Evolutionary conservation across 30 jellyfish, hydroid and myxozoan species (phyloP).

Genomic region (Aurelia coerulea): DNA sequence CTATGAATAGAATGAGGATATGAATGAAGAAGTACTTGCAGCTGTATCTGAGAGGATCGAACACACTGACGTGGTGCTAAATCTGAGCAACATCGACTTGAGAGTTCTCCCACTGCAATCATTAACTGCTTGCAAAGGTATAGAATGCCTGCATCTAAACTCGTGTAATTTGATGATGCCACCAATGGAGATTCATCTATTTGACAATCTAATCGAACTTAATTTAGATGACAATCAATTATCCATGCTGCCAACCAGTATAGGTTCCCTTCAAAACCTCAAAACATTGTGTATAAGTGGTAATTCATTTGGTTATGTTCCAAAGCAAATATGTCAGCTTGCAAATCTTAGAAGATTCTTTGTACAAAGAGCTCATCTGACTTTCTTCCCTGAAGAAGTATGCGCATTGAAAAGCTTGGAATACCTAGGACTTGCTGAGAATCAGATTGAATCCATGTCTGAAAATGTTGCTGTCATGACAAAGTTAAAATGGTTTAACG

Average conservation of each 20-base stretch:
- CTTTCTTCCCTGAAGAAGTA: constrained; percentile 76
- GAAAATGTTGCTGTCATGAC: constrained; percentile 49
- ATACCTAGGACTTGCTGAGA: constrained; percentile 75
- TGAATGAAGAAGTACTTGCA: constrained; percentile 3
- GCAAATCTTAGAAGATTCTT: constrained; percentile 59
- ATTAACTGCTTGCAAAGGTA: constrained; percentile 8
- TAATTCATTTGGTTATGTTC: constrained; percentile 83
- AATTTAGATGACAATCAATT: constrained; percentile 81
- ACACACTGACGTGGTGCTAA: constrained; percentile 12
- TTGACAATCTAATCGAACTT: constrained; percentile 73
- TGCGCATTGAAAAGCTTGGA: constrained; percentile 72
- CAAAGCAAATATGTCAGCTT: constrained; percentile 62
- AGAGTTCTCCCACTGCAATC: constrained; percentile 73
- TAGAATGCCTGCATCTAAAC: constrained; percentile 48
- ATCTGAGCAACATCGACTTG: constrained; percentile 66
- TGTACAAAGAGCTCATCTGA: constrained; percentile 63
- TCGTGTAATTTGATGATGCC: constrained; percentile 82
- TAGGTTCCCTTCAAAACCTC: constrained; percentile 54
- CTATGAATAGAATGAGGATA: background rate
- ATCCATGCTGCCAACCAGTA: constrained; percentile 81
- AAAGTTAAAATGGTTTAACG: constrained; percentile 79
- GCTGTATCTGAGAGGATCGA: constrained; percentile 21
- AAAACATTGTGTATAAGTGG: constrained; percentile 75
- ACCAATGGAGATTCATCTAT: constrained; percentile 71
- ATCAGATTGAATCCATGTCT: constrained; percentile 68